A percentile compares a stretch with the other conserved stretches of the same genome.
These are phyloP conservation scores for Minunthozetes semirufus DNA, from an alignment of 2,888 invertebrate genomes.

Conservation along the genomic window DNA sequence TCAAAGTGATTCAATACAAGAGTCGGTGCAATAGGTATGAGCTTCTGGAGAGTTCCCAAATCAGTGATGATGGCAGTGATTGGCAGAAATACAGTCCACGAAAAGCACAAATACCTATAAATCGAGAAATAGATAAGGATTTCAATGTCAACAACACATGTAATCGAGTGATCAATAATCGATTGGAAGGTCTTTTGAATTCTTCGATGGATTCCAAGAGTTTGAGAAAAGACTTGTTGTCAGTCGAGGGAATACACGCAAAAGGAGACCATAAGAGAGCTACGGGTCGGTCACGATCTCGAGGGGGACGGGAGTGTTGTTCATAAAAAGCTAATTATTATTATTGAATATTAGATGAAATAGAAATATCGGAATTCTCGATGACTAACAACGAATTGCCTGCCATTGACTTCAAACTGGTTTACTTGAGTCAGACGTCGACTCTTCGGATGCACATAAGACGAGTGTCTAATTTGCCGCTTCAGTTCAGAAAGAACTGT, in stretches of 20 bases:
- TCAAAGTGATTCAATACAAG: not conserved
- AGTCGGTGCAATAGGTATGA: not conserved
- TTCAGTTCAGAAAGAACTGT: slow-evolving; percentile 24
- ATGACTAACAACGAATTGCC: slow-evolving; percentile 14
- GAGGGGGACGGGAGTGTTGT: not conserved
- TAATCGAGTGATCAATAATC: not conserved
- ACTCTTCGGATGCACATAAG: slow-evolving; percentile 14
- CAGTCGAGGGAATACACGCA: not conserved
- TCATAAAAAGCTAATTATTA: not conserved
- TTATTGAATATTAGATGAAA: not conserved
- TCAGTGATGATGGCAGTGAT: not conserved
- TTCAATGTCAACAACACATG: not conserved
- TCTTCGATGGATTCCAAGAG: not conserved
- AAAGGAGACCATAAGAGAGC: not conserved
- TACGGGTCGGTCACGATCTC: not conserved
- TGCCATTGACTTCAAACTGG: slow-evolving; percentile 29
- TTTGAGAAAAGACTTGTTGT: not conserved
- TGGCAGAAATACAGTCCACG: not conserved
- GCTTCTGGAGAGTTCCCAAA: not conserved
- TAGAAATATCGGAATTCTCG: not conserved
- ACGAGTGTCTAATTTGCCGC: not conserved
- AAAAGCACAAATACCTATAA: not conserved
- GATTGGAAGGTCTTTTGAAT: not conserved
- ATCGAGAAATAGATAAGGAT: not conserved
- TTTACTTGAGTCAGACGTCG: slow-evolving; percentile 8